phyloP scores from a whole-genome alignment of 2,113 vertebrate genomes.

The Dicentrarchus labrax region DNA sequence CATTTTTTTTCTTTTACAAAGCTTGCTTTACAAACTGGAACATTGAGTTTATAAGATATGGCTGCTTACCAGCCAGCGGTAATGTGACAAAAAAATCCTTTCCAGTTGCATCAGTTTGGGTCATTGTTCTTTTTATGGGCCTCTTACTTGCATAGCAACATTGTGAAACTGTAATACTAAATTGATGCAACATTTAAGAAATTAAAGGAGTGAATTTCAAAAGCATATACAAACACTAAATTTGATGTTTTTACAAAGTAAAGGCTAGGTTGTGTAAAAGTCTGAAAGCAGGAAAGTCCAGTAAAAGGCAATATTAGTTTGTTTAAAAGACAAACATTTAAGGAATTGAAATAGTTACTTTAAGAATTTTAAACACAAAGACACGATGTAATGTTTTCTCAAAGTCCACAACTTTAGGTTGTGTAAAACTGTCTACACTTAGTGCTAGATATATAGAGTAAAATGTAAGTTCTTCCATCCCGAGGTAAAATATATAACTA shows the following conservation, averaged over 20 bases:
- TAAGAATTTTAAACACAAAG: background rate
- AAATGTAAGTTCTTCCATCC: background rate
- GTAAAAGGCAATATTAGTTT: background rate
- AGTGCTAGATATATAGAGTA: background rate
- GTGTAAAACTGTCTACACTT: background rate
- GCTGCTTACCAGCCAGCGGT: background rate
- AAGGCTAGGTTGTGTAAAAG: too few species aligned
- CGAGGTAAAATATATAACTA: background rate
- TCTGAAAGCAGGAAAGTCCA: background rate
- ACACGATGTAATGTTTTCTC: background rate
- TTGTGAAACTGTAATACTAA: background rate
- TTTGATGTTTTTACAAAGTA: too few species aligned
- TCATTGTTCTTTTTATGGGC: background rate
- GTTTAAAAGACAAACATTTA: constrained; percentile 3
- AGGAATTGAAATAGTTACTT: background rate
- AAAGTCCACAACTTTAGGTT: background rate
- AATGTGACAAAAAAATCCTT: background rate
- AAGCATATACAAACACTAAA: too few species aligned
- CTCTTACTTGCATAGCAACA: background rate
- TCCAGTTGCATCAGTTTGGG: too few species aligned
- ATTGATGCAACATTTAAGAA: background rate
- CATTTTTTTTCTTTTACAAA: background rate
- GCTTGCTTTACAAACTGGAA: background rate
- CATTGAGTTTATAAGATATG: background rate
- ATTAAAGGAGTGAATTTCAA: too few species aligned